Base-by-base conservation (phyloP, 2,797 vertebrate species). In the Masticophis lateralis region DNA sequence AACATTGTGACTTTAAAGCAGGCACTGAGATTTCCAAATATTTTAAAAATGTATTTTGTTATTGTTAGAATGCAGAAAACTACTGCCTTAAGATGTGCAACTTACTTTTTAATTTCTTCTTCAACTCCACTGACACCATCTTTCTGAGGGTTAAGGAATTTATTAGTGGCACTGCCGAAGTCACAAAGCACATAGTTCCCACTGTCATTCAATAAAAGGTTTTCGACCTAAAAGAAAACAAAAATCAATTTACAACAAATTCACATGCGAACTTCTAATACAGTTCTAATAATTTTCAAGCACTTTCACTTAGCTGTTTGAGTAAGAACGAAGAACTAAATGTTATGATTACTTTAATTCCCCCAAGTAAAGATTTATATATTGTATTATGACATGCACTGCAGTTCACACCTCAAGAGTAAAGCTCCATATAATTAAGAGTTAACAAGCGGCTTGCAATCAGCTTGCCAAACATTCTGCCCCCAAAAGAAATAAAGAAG, bases 71-170 rank as follows among this genome's bases (percentile, higher is more conserved):
- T 0, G 60, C 0, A 10, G 0, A 6, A 5, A 63, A 14, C 12
- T 90, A 18, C 5, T 27, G 69, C 55, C 63, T 61, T 55, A 66
- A 90, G 1, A 13, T 94, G 87, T 2, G 0, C 0, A 51, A 97
- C 98, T 97, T 97, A 99, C 99, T 99, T 99, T 96, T 99, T 99
- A 95, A 99, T 99, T 97, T 99, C 99, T 93, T 99, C 99, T 98
- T 99, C 99, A 96, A 99, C 99, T 16, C 98, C 96, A n/a, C 98
- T 98, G 92, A 99, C 99, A 57, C 99, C 99, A 66, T 99, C 99
- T 97, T 98, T 98, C 60, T 98, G 99, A 37, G 99, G 99, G 96
- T 98, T 98, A 95, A 99, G 97, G 89, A 98, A 98, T 94, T 99
- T 99, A 97, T 99, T 99, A 88, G 99, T 99, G 93, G 99, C 98